Evolutionary conservation across 1,140 invertebrate species (phyloP).

Genomic region (Drosophila kurseongensis): DNA sequence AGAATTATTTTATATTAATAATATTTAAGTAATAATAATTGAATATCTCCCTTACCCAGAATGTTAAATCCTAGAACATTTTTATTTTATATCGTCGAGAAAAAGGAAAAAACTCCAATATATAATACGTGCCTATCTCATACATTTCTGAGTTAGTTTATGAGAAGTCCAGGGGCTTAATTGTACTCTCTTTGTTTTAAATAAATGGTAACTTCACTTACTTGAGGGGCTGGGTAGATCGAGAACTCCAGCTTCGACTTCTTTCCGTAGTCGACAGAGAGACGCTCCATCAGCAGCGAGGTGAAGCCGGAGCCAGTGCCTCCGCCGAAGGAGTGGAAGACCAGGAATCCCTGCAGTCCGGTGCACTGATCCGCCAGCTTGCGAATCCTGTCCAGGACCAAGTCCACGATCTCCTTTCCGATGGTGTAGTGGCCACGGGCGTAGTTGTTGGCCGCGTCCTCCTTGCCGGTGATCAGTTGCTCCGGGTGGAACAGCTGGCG

Average conservation of each 20-base stretch:
- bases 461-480: slow-evolving; percentile 93
- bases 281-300: slow-evolving; percentile 93
- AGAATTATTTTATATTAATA: too few species aligned
- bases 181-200: too few species aligned
- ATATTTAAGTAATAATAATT: too few species aligned
- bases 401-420: slow-evolving; percentile 94
- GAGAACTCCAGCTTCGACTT: slow-evolving; percentile 95
- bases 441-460: slow-evolving; percentile 96
- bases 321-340: slow-evolving; percentile 95
- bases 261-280: slow-evolving; percentile 95
- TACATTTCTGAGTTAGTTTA: too few species aligned
- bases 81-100: too few species aligned
- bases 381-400: slow-evolving; percentile 91
- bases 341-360: slow-evolving; percentile 94
- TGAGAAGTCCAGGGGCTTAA: background rate
- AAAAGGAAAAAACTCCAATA: too few species aligned
- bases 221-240: slow-evolving; percentile 90
- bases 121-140: too few species aligned
- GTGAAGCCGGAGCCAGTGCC: slow-evolving; percentile 96
- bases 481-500: slow-evolving; percentile 94
- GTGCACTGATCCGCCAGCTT: slow-evolving; percentile 95
- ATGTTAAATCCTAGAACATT: too few species aligned
- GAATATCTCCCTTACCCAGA: too few species aligned
- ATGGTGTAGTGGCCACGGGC: slow-evolving; percentile 96
- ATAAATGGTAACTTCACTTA: background rate